Percentiles rank a stretch among this genome's conserved stretches.
These are phyloP conservation scores for Cranoglanis bouderius DNA, from an alignment of 2,113 vertebrate genomes.

Conservation along the genomic window DNA sequence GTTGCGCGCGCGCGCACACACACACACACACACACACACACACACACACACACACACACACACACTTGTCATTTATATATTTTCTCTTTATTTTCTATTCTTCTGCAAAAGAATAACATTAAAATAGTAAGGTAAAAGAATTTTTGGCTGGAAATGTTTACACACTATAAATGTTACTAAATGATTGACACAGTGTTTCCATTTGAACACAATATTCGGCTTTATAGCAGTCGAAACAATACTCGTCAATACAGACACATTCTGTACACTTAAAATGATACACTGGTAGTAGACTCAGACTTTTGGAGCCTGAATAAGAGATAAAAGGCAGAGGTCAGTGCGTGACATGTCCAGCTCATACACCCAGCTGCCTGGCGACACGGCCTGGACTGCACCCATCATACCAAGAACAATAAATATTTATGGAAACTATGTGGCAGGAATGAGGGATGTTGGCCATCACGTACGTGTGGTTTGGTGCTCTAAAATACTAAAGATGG, in stretches of 20 bases:
- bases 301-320: background rate
- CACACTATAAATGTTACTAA: background rate
- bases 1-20: background rate
- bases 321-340: background rate
- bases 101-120: background rate
- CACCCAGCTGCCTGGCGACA: slow-evolving; percentile 45
- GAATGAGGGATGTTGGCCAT: slow-evolving; percentile 48
- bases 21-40: background rate
- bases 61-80: background rate
- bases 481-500: slow-evolving; percentile 39
- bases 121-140: background rate
- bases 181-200: background rate
- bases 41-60: background rate
- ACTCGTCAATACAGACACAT: background rate
- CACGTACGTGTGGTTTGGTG: slow-evolving; percentile 42
- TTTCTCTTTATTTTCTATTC: background rate
- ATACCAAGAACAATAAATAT: slow-evolving; percentile 56
- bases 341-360: background rate
- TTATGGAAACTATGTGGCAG: slow-evolving; percentile 58
- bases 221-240: background rate
- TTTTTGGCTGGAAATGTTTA: background rate
- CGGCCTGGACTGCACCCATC: slow-evolving; percentile 30
- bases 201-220: background rate
- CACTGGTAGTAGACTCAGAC: background rate
- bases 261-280: background rate